Base-by-base conservation (phyloP, 1,140 invertebrate genomes). In the Armadillidium nasatum region DNA sequence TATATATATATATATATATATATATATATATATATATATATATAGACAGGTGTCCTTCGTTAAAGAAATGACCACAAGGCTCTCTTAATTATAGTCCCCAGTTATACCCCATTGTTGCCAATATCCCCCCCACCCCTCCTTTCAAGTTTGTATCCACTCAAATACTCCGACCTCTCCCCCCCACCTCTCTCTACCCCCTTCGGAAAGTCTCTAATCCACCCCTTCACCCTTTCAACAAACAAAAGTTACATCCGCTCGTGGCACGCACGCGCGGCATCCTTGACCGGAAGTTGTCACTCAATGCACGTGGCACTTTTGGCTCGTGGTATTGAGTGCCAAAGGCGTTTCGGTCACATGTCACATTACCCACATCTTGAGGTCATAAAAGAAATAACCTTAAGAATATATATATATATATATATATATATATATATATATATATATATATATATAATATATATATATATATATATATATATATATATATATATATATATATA, bases 401-500 rank as follows among this genome's bases (percentile, higher is more conserved):
- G 46, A 50, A 50, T 10, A 50, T 50, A 50, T 50, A 50, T 50
- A 50, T 50, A 50, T 50, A 50, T 50, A 50, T 50, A 50, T 50
- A 50, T 50, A 15, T 50, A 15, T 50, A 15, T 50, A 15, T 50
- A 15, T 50, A 15, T 50, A 15, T 50, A 15, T 50, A 15, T 50
- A 15, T 50, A 15, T 50, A 15, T 50, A 15, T 50, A 15, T 50
- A 15, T 15, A 50, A 50, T 50, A 50, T 50, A 50, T 50, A 50
- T 50, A 50, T 50, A 50, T 50, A 50, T 50, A 50, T 50, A 50
- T 50, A 50, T 50, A 50, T 50, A 50, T 50, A 50, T 50, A 50
- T 50, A 50, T 50, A 50, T 50, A 50, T 50, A 50, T 50, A 50
- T 50, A 50, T 50, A 50, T 50, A 50, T 50, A 50, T 50, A 50